phyloP scores from a whole-genome alignment of 2,797 vertebrate genomes.

The Danio albolineatus region DNA sequence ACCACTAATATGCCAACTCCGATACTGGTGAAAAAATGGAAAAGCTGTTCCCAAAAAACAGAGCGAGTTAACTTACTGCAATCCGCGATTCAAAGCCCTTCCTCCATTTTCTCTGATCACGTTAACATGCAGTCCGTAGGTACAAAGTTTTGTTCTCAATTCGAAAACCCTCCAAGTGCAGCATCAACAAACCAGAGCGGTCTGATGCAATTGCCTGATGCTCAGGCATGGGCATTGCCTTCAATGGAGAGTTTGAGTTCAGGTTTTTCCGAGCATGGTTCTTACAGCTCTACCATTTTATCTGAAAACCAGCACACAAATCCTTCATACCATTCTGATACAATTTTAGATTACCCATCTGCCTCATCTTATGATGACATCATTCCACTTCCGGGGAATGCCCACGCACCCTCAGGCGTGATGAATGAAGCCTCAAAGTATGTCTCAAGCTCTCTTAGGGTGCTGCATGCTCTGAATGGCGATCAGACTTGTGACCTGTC shows the following conservation, averaged over 20 bases:
- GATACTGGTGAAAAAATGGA: conserved; percentile 65
- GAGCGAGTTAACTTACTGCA: conserved; percentile 81
- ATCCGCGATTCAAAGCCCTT: conserved; percentile 78
- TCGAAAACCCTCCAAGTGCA: conserved; percentile 87
- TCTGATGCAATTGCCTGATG: conserved; percentile 85
- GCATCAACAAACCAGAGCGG: conserved; percentile 81
- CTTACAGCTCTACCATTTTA: conserved; percentile 74
- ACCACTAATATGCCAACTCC: conserved; percentile 70
- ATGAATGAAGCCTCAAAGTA: conserved; percentile 80
- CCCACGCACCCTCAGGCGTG: conserved; percentile 79
- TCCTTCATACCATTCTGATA: conserved; percentile 75
- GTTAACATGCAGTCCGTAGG: conserved; percentile 84
- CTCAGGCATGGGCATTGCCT: conserved; percentile 85
- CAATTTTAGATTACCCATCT: conserved; percentile 68
- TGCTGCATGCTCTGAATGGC: conserved; percentile 80
- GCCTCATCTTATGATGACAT: conserved; percentile 67
- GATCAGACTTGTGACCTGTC: conserved; percentile 77
- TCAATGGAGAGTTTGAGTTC: conserved; percentile 76
- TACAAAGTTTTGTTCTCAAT: conserved; percentile 86
- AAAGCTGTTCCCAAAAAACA: conserved; percentile 66
- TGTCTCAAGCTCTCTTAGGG: conserved; percentile 82
- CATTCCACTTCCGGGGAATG: conserved; percentile 64
- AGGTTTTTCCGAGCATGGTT: conserved; percentile 74
- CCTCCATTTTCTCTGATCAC: conserved; percentile 83
- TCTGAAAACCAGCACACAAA: conserved; percentile 66